These are phyloP conservation scores for Oreocharis arfaki DNA, from an alignment of 2,113 vertebrate genomes.

Conservation along the genomic window DNA sequence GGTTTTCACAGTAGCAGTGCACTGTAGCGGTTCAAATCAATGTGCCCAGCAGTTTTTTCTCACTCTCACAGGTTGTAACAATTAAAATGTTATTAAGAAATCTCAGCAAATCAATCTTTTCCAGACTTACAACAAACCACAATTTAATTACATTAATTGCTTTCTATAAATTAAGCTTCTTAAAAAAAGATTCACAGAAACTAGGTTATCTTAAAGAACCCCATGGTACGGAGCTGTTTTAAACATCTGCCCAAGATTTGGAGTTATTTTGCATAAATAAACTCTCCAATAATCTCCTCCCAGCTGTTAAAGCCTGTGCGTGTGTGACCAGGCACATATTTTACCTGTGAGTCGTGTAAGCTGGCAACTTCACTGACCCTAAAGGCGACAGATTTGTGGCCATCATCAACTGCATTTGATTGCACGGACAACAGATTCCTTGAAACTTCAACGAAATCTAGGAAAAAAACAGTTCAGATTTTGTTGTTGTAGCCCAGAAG, in stretches of 20 bases:
- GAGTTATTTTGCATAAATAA: not conserved
- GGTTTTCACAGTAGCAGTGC: too few relatives aligned
- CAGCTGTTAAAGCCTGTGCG: not conserved
- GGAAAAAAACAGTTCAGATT: not conserved
- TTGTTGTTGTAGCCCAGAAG: not conserved
- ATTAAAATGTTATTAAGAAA: not conserved
- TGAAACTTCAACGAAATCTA: conserved; percentile 82
- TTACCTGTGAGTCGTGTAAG: conserved; percentile 72
- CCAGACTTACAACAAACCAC: not conserved
- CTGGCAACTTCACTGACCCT: conserved; percentile 58
- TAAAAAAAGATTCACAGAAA: not conserved
- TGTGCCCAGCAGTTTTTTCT: not conserved
- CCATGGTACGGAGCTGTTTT: not conserved
- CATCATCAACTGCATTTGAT: conserved; percentile 50
- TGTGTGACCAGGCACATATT: not conserved
- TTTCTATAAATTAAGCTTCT: not conserved
- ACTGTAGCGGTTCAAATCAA: not conserved
- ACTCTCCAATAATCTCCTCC: not conserved
- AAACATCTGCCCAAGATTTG: not conserved
- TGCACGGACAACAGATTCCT: conserved; percentile 77
- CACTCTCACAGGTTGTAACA: not conserved
- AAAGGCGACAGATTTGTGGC: conserved; percentile 1
- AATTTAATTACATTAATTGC: not conserved
- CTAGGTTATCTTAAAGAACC: not conserved
- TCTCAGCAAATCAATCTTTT: not conserved